Evolutionary conservation across 2,888 invertebrate genomes (phyloP).

Genomic region (Torymus texanus): DNA sequence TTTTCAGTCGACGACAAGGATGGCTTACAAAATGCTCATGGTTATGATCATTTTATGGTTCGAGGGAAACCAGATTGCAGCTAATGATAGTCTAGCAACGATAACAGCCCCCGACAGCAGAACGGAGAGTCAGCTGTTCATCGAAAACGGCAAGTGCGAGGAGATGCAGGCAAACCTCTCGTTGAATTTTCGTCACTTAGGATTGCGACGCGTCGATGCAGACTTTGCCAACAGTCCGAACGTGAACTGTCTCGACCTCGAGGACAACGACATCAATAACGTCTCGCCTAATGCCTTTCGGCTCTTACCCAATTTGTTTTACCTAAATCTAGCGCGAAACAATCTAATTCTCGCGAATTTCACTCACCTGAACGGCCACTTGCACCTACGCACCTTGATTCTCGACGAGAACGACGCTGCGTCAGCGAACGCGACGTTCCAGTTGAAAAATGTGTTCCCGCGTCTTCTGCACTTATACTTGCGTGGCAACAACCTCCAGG

Average conservation of each 20-base stretch:
- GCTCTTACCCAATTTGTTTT: slow-evolving; percentile 61
- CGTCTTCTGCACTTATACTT: slow-evolving; percentile 61
- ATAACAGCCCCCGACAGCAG: neutral
- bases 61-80: neutral
- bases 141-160: slow-evolving; percentile 1
- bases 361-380: slow-evolving; percentile 60
- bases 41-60: too few species aligned
- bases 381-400: slow-evolving; percentile 59
- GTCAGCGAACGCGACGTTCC: slow-evolving; percentile 29
- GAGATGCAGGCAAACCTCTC: neutral
- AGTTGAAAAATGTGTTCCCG: slow-evolving; percentile 59
- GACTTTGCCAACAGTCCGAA: slow-evolving; percentile 60
- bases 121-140: neutral
- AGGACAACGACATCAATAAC: slow-evolving; percentile 60
- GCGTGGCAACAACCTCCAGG: slow-evolving; percentile 59
- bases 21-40: too few species aligned
- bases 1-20: too few species aligned
- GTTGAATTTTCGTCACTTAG: slow-evolving; percentile 29
- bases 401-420: slow-evolving; percentile 61
- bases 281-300: slow-evolving; percentile 59
- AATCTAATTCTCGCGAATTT: slow-evolving; percentile 61
- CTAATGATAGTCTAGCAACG: neutral
- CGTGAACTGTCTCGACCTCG: slow-evolving; percentile 62
- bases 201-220: slow-evolving; percentile 31
- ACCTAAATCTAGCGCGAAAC: slow-evolving; percentile 65